Base-by-base conservation (phyloP, 2,797 vertebrate species). In the Danionella dracula region DNA sequence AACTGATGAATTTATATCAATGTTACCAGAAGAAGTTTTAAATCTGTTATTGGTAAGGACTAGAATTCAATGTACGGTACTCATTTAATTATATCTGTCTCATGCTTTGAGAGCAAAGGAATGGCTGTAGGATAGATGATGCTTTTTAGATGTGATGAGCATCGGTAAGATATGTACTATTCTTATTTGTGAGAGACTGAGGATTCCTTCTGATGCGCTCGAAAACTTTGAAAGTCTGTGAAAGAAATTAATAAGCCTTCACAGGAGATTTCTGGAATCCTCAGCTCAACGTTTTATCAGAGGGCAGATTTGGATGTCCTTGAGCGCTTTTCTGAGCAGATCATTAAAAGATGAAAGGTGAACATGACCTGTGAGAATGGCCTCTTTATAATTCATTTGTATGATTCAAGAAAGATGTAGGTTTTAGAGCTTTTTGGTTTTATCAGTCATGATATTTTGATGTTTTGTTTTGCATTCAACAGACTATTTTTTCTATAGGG, bases 81-180 rank as follows among this genome's bases (percentile, higher is more conserved):
- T 85, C 75, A 83, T 85, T 88, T 83, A 80, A 88, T 89, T 86
- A 83, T 70, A 69, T 64, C 69, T 72, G 74, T 63, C 68, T 70
- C 82, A 79, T 81, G 80, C 84, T 71, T 64, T 72, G 71, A 82
- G 83, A 82, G 74, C 73, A 72, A 27, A 50, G 49, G 75, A 80
- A 87, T 64, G 75, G 78, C 79, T 85, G 12, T 7, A 55, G 65
- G 54, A 46, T 38, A 78, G 74, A 73, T 66, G 54, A 42, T 73
- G 77, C 79, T 75, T 85, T 84, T 83, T 81, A 74, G 70, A 77
- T 50, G 77, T 76, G 69, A 77, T 78, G 76, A 73, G 80, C n/a
- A 86, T 89, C 82, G 77, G 86, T 83, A 77, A 46, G 5, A 16
- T 61, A 61, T 72, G 81, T 84, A 76, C 80, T 80, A 80, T 79